These are phyloP conservation scores for Drosophila pseudoananassae DNA, from an alignment of 1,140 invertebrate genomes.

Conservation along the genomic window DNA sequence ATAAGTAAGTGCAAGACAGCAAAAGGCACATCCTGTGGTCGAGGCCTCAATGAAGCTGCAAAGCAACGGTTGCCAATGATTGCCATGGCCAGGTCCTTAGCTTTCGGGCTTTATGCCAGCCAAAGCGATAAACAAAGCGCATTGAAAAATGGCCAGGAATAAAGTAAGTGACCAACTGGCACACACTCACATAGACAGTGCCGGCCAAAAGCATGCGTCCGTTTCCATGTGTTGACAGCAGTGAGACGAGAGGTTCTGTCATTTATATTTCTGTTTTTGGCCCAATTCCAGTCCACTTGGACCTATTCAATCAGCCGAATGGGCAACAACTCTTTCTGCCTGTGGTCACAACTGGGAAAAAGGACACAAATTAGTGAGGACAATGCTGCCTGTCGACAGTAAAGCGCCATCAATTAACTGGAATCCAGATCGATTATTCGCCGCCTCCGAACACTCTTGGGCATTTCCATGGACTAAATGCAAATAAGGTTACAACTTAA, in stretches of 20 bases:
- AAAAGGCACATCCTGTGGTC: conserved; percentile 67
- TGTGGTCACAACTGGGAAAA: conserved; percentile 45
- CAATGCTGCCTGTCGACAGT: conserved; percentile 21
- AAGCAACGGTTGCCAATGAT: conserved; percentile 57
- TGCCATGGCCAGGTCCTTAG: conserved; percentile 39
- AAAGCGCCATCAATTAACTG: conserved; percentile 47
- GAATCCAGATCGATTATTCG: conserved; percentile 41
- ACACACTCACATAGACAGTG: conserved; percentile 23
- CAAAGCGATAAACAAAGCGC: conserved; percentile 69
- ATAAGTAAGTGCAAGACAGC: conserved; percentile 53
- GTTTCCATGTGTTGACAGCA: conserved; percentile 58
- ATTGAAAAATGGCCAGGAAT: conserved; percentile 78
- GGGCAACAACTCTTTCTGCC: conserved; percentile 44
- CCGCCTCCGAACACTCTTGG: conserved; percentile 12
- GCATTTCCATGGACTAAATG: conserved; percentile 21
- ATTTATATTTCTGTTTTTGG: conserved; percentile 64
- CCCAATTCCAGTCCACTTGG: conserved; percentile 19
- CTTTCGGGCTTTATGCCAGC: conserved; percentile 38
- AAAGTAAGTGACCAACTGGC: conserved; percentile 52
- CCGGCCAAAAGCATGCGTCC: conserved; percentile 33
- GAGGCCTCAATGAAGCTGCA: conserved; percentile 44
- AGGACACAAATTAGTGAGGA: conserved; percentile 54
- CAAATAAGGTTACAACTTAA: conserved; percentile 63
- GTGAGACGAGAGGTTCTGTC: conserved; percentile 32
- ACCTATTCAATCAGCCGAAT: conserved; percentile 72